These are phyloP conservation scores for Blera fallax DNA, from an alignment of 2,888 invertebrate species.

Conservation along the genomic window DNA sequence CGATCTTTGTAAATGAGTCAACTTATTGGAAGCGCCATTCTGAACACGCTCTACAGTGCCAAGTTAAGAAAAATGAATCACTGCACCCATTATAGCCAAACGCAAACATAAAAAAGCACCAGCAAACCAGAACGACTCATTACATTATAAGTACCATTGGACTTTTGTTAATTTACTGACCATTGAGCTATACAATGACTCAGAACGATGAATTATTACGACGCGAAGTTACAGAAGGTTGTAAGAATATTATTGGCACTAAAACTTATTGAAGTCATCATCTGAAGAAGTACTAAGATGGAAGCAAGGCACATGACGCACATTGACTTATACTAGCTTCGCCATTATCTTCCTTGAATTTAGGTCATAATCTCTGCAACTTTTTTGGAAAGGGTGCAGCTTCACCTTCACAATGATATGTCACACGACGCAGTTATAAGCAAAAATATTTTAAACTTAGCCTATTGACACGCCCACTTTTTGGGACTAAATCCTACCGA, in stretches of 20 bases:
- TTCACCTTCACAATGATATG: neutral
- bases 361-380: too few relatives aligned
- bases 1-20: slow-evolving; percentile 11
- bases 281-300: too few relatives aligned
- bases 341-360: too few relatives aligned
- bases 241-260: neutral
- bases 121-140: neutral
- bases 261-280: neutral
- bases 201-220: neutral
- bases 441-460: neutral
- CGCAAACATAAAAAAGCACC: neutral
- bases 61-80: slow-evolving; percentile 13
- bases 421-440: neutral
- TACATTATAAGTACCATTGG: neutral
- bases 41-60: neutral
- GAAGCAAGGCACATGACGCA: too few relatives aligned
- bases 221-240: neutral
- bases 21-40: neutral
- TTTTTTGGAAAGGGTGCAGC: neutral
- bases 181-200: neutral
- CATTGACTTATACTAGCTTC: too few relatives aligned
- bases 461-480: neutral
- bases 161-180: neutral
- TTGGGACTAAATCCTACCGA: too few relatives aligned
- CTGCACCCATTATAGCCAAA: neutral